Percentiles rank a stretch among this genome's conserved stretches.
Conservation (phyloP, 2,113 vertebrate genomes). For the Corydoras sp. region DNA sequence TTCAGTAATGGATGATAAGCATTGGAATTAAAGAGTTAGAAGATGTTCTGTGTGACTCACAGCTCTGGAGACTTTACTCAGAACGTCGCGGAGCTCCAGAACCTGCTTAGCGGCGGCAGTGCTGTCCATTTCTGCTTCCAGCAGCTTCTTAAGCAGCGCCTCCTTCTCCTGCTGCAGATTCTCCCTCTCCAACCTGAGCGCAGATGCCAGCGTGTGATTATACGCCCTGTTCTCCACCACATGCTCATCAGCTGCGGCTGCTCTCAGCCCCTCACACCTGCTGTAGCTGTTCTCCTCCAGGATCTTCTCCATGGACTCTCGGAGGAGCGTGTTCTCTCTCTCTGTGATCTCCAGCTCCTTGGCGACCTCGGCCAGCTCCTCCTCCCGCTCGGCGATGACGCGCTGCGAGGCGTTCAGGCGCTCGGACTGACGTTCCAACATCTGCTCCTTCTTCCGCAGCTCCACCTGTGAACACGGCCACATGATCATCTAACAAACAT, state of each 20-base stretch:
- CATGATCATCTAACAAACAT: too few relatives aligned
- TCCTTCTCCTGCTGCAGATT: constrained; percentile 71
- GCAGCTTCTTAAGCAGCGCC: constrained; percentile 75
- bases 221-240: neutral
- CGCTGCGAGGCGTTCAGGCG: constrained; percentile 68
- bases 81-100: constrained; percentile 69
- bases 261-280: constrained; percentile 53
- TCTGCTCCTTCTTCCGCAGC: constrained; percentile 65
- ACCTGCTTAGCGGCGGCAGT: constrained; percentile 79
- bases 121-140: constrained; percentile 78
- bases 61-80: constrained; percentile 67
- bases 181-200: constrained; percentile 68
- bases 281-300: constrained; percentile 69
- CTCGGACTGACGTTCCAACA: constrained; percentile 59
- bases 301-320: constrained; percentile 80
- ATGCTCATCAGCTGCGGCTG: neutral
- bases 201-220: neutral
- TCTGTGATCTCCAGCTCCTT: constrained; percentile 80
- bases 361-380: constrained; percentile 74
- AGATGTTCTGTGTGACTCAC: constrained; percentile 33
- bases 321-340: constrained; percentile 71
- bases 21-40: too few relatives aligned
- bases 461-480: constrained; percentile 64
- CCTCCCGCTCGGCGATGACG: constrained; percentile 76
- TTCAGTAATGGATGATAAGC: too few relatives aligned